phyloP scores from a whole-genome alignment of 2,888 invertebrate species.

The Leucozona laternaria region DNA sequence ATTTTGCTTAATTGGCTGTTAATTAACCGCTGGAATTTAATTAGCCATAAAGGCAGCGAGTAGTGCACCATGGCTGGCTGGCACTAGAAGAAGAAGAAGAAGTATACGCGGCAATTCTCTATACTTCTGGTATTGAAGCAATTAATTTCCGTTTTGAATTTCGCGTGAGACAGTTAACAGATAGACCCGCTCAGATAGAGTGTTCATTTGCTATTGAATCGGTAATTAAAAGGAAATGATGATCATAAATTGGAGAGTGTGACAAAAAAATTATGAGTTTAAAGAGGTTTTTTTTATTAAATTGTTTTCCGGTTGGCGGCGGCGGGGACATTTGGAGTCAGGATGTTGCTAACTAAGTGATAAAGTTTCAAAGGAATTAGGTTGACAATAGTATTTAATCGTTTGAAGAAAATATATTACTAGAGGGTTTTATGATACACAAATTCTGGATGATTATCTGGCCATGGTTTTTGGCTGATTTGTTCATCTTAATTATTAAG shows the following conservation, averaged over 20 bases:
- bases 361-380: not conserved
- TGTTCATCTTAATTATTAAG: too few species aligned
- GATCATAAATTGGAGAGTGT: constrained; percentile 41
- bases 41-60: constrained; percentile 57
- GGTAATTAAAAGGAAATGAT: constrained; percentile 62
- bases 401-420: not conserved
- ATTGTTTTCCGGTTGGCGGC: constrained; percentile 29
- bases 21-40: constrained; percentile 74
- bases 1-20: constrained; percentile 74
- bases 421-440: too few species aligned
- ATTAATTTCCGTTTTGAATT: constrained; percentile 69
- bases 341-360: not conserved
- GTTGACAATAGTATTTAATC: not conserved
- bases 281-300: not conserved
- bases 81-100: not conserved
- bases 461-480: too few species aligned
- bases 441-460: too few species aligned
- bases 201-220: constrained; percentile 54
- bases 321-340: not conserved
- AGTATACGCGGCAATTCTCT: not conserved
- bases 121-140: constrained; percentile 45
- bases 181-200: constrained; percentile 15
- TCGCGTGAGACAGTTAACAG: constrained; percentile 28
- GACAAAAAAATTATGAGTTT: constrained; percentile 7
- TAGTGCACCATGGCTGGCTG: not conserved